Evolutionary conservation across 2,797 vertebrate genomes (phyloP).

Genomic region (Helostoma temminkii): DNA sequence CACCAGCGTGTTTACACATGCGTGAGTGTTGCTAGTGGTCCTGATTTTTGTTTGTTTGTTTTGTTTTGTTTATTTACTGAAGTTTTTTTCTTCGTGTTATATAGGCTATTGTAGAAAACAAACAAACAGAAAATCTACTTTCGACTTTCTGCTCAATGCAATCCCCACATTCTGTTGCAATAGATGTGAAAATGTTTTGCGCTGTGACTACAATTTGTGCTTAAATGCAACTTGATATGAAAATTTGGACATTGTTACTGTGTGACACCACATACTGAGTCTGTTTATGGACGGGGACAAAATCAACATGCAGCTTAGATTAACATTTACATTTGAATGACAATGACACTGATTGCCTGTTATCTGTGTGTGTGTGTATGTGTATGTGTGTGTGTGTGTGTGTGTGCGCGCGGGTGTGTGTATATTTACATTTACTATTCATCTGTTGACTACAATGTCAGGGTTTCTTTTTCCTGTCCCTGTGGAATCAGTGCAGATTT

Average conservation of each 20-base stretch:
- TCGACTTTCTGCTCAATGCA: constrained; percentile 34
- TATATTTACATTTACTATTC: constrained; percentile 46
- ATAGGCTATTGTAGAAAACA: constrained; percentile 34
- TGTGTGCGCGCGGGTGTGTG: constrained; percentile 18
- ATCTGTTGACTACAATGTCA: constrained; percentile 46
- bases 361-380: constrained; percentile 27
- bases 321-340: constrained; percentile 63
- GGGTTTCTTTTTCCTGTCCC: constrained; percentile 43
- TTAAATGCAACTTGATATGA: constrained; percentile 44
- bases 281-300: constrained; percentile 44
- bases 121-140: no score
- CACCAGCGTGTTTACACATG: constrained; percentile 38
- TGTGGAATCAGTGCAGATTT: constrained; percentile 41
- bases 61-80: no score
- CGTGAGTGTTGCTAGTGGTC: constrained; percentile 46
- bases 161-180: constrained; percentile 34
- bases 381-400: constrained; percentile 19
- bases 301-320: constrained; percentile 47
- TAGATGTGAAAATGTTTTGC: constrained; percentile 54
- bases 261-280: constrained; percentile 41
- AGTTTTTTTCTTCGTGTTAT: constrained; percentile 32
- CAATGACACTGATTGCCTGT: constrained; percentile 63
- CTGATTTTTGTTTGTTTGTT: no score
- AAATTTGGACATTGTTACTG: constrained; percentile 47
- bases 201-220: constrained; percentile 36